Percentiles rank a stretch among this genome's conserved stretches.
Conservation (phyloP, 2,888 invertebrate genomes). For the Drosophila niveifrons region DNA sequence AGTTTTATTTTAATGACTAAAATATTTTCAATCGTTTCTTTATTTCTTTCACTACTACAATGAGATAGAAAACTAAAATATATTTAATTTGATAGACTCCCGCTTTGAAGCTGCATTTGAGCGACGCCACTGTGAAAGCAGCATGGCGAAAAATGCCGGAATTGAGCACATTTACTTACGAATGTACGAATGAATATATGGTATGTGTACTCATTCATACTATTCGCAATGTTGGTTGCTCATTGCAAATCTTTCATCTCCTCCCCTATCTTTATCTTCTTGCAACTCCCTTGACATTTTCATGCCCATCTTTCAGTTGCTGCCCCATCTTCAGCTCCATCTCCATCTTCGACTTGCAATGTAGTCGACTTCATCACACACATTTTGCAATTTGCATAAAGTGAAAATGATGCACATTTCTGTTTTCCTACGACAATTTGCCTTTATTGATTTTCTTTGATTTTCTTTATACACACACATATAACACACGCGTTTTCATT, state of each 20-base stretch:
- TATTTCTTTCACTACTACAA: too few relatives aligned
- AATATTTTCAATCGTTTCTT: too few relatives aligned
- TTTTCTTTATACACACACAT: slow-evolving; percentile 48
- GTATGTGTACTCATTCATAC: slow-evolving; percentile 37
- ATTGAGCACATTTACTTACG: slow-evolving; percentile 29
- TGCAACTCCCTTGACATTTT: neutral
- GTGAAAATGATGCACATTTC: slow-evolving; percentile 81
- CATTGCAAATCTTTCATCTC: slow-evolving; percentile 24
- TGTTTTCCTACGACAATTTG: slow-evolving; percentile 76
- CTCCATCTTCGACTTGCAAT: slow-evolving; percentile 9
- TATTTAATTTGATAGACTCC: neutral
- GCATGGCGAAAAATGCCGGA: neutral
- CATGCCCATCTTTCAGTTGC: neutral
- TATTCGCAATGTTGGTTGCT: slow-evolving; percentile 35
- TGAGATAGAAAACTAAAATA: too few relatives aligned
- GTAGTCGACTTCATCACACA: slow-evolving; percentile 72
- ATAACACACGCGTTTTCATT: slow-evolving; percentile 15
- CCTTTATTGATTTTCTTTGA: slow-evolving; percentile 80
- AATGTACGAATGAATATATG: neutral
- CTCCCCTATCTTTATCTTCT: neutral
- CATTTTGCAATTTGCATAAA: slow-evolving; percentile 78
- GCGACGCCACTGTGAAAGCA: neutral
- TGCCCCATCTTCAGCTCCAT: slow-evolving; percentile 7
- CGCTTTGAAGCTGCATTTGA: neutral
- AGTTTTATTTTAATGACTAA: too few relatives aligned